A percentile compares a stretch with the other conserved stretches of the same genome.
Evolutionary conservation across 2,888 invertebrate species (phyloP).

Genomic region (Machimus rusticus): DNA sequence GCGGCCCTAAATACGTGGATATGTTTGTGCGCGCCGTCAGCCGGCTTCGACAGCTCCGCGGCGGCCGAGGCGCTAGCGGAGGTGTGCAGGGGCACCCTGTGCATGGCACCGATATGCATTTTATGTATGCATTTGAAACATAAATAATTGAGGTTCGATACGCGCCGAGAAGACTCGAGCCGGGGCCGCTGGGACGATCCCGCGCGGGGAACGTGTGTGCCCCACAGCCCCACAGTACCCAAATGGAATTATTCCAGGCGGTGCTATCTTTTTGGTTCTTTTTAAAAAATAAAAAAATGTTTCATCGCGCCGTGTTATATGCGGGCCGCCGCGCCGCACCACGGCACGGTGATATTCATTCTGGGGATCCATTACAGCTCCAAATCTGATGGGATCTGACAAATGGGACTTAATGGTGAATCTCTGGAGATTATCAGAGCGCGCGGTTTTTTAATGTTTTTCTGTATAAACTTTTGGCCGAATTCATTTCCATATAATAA

Average conservation of each 20-base stretch:
- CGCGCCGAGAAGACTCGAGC: not conserved
- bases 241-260: constrained; percentile 15
- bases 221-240: not conserved
- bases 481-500: constrained; percentile 17
- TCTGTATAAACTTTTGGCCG: not conserved
- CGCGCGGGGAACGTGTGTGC: constrained; percentile 5
- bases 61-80: not conserved
- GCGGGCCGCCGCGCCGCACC: not conserved
- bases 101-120: constrained; percentile 24
- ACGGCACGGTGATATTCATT: not conserved
- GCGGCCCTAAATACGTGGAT: constrained; percentile 35
- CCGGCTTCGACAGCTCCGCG: constrained; percentile 22
- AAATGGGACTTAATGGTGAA: constrained; percentile 14
- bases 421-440: constrained; percentile 30
- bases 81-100: constrained; percentile 7
- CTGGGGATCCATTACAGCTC: not conserved
- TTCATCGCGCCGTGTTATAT: not conserved
- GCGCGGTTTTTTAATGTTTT: not conserved
- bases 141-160: constrained; percentile 40
- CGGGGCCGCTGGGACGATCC: not conserved
- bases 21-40: constrained; percentile 30
- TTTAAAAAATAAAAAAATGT: not conserved
- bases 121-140: constrained; percentile 38
- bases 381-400: constrained; percentile 31
- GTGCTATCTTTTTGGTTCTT: not conserved